Conservation (phyloP, 1,140 invertebrate species). For the Periplaneta americana region DNA sequence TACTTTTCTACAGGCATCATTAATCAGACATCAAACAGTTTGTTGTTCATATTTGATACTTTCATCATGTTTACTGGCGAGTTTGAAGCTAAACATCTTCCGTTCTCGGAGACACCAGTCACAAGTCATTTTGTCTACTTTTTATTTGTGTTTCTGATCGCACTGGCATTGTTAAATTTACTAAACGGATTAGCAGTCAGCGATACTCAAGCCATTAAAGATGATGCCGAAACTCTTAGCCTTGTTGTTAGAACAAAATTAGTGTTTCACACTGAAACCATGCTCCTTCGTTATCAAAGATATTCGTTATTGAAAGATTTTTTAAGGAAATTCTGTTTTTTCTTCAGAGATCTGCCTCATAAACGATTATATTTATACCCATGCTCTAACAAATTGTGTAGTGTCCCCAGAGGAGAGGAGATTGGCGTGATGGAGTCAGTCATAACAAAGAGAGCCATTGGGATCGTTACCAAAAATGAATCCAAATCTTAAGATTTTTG, state of each 20-base stretch:
- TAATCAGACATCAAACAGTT: conserved; percentile 49
- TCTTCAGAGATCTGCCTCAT: not conserved
- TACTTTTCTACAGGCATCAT: conserved; percentile 42
- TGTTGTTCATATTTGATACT: conserved; percentile 66
- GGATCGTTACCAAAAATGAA: too few species aligned
- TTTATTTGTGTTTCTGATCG: conserved; percentile 71
- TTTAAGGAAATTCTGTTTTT: not conserved
- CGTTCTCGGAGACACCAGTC: conserved; percentile 56
- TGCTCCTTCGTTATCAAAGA: not conserved
- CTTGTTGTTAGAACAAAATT: not conserved
- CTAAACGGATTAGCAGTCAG: conserved; percentile 76
- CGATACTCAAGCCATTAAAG: conserved; percentile 68
- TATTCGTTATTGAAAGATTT: not conserved
- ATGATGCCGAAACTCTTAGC: conserved; percentile 67
- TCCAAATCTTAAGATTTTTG: too few species aligned
- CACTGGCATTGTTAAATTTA: conserved; percentile 73
- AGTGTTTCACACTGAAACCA: conserved; percentile 12
- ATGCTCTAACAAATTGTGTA: too few species aligned
- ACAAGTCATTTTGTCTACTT: conserved; percentile 67
- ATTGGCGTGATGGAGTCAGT: too few species aligned
- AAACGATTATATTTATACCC: not conserved
- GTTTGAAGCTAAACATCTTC: conserved; percentile 71
- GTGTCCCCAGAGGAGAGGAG: too few species aligned
- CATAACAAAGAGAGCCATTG: too few species aligned
- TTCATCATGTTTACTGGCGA: conserved; percentile 80